These are phyloP conservation scores for Melanotaenia maccullochi DNA, from an alignment of 2,797 vertebrate species.

Conservation along the genomic window DNA sequence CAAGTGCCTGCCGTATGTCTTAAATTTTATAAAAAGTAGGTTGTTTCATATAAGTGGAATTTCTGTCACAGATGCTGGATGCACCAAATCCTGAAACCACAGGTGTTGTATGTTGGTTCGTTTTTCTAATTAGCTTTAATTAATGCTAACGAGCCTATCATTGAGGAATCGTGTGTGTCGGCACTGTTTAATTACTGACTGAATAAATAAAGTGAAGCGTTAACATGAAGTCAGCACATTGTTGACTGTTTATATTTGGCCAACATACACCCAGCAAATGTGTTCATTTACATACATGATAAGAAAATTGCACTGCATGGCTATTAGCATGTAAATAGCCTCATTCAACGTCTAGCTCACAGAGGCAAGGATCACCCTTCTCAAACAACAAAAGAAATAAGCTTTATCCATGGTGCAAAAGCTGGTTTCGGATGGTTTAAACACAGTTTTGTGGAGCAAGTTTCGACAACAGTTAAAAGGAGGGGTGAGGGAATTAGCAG, in stretches of 20 bases:
- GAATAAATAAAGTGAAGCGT: conserved; percentile 70
- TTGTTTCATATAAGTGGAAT: background rate
- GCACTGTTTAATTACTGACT: conserved; percentile 78
- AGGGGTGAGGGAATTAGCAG: conserved; percentile 31
- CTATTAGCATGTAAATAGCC: conserved; percentile 78
- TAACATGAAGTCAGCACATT: conserved; percentile 73
- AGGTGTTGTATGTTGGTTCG: conserved; percentile 62
- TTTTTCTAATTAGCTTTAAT: conserved; percentile 72
- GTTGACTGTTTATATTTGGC: conserved; percentile 71
- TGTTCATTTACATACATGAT: conserved; percentile 78
- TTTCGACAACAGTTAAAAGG: conserved; percentile 21
- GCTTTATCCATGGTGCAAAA: conserved; percentile 17
- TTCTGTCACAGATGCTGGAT: conserved; percentile 4
- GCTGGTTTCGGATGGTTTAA: conserved; percentile 39
- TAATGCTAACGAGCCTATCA: conserved; percentile 77
- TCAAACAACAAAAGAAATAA: conserved; percentile 38
- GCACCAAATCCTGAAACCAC: conserved; percentile 36
- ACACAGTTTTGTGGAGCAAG: conserved; percentile 28
- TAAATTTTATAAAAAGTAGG: background rate
- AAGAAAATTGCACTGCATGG: conserved; percentile 63
- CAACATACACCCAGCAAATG: conserved; percentile 56
- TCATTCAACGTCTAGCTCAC: conserved; percentile 53
- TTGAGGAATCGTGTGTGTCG: conserved; percentile 64
- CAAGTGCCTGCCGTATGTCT: conserved; percentile 4
- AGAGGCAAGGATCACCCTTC: conserved; percentile 59